phyloP scores from a whole-genome alignment of 2,113 vertebrate species.

The Brachyhypopomus occidentalis region DNA sequence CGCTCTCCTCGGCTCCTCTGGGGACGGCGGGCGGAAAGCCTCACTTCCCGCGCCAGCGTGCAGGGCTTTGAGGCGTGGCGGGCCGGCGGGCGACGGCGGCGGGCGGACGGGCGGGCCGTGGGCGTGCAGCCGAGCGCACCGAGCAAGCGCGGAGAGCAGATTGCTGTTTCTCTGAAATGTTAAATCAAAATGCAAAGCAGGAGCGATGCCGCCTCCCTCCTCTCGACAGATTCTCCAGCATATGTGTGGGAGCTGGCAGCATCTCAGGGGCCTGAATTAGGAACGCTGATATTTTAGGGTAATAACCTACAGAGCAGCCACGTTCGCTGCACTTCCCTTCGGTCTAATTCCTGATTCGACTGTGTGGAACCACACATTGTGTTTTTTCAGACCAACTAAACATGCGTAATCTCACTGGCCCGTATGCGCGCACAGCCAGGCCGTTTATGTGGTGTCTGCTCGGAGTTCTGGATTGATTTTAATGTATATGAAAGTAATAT shows the following conservation, averaged over 20 bases:
- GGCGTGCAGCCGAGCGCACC: slow-evolving; percentile 62
- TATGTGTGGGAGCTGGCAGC: slow-evolving; percentile 73
- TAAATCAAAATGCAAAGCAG: slow-evolving; percentile 81
- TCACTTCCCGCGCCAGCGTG: slow-evolving; percentile 67
- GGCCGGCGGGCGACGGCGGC: slow-evolving; percentile 53
- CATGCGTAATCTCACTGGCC: neutral
- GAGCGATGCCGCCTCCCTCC: slow-evolving; percentile 67
- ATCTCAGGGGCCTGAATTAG: slow-evolving; percentile 52
- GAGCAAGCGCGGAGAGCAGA: slow-evolving; percentile 70
- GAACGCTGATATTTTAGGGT: slow-evolving; percentile 50
- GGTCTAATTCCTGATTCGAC: neutral
- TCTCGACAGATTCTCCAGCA: slow-evolving; percentile 75
- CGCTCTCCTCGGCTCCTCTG: slow-evolving; percentile 61
- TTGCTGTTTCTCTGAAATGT: slow-evolving; percentile 79
- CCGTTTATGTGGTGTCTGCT: neutral
- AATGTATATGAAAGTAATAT: too few species aligned
- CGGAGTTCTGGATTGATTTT: too few species aligned
- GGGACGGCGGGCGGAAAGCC: slow-evolving; percentile 61
- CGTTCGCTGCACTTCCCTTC: neutral
- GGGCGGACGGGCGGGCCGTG: slow-evolving; percentile 54
- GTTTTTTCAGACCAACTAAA: neutral
- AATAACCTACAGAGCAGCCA: slow-evolving; percentile 28
- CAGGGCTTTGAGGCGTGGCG: slow-evolving; percentile 66
- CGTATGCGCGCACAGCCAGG: neutral
- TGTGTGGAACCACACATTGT: slow-evolving; percentile 1